These are phyloP conservation scores for Pelagia noctiluca DNA, from an alignment of 30 jellyfish, hydroid and myxozoan species.

Conservation along the genomic window DNA sequence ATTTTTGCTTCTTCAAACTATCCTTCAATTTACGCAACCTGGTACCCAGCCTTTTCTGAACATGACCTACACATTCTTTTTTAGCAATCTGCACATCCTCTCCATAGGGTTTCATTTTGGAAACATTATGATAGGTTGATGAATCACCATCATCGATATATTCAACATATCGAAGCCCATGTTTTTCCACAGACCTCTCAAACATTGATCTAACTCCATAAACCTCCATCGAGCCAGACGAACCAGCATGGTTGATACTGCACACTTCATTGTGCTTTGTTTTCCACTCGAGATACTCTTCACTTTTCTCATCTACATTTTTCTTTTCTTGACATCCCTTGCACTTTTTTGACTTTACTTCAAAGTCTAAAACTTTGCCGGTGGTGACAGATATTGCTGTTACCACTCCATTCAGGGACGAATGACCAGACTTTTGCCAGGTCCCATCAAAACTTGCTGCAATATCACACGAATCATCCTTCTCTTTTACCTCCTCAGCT, in stretches of 20 bases:
- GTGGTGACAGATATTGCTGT: slow-evolving; percentile 23
- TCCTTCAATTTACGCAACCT: slow-evolving; percentile 21
- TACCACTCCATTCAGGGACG: slow-evolving; percentile 51
- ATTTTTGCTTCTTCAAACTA: slow-evolving; percentile 27
- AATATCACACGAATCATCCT: slow-evolving; percentile 9
- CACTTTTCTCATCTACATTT: neutral
- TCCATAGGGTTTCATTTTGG: slow-evolving; percentile 52
- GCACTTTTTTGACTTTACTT: slow-evolving; percentile 55
- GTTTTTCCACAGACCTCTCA: slow-evolving; percentile 2
- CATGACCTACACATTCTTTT: slow-evolving; percentile 64
- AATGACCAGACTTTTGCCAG: slow-evolving; percentile 59
- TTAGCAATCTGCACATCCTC: slow-evolving; percentile 26
- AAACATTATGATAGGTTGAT: slow-evolving; percentile 21
- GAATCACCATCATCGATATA: slow-evolving; percentile 71
- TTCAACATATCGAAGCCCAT: slow-evolving; percentile 23
- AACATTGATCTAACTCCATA: slow-evolving; percentile 13
- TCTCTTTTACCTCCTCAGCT: slow-evolving; percentile 45
- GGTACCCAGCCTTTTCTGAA: slow-evolving; percentile 56
- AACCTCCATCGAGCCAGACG: slow-evolving; percentile 40
- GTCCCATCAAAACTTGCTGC: slow-evolving; percentile 66
- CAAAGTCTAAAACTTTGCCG: slow-evolving; percentile 47
- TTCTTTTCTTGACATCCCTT: slow-evolving; percentile 16
- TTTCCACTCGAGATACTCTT: slow-evolving; percentile 11
- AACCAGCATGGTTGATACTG: neutral
- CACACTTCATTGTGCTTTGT: slow-evolving; percentile 2